Percentiles rank a stretch among this genome's conserved stretches.
Evolutionary conservation across 2,113 vertebrate genomes (phyloP).

Genomic region (Phyllopteryx taeniolatus): DNA sequence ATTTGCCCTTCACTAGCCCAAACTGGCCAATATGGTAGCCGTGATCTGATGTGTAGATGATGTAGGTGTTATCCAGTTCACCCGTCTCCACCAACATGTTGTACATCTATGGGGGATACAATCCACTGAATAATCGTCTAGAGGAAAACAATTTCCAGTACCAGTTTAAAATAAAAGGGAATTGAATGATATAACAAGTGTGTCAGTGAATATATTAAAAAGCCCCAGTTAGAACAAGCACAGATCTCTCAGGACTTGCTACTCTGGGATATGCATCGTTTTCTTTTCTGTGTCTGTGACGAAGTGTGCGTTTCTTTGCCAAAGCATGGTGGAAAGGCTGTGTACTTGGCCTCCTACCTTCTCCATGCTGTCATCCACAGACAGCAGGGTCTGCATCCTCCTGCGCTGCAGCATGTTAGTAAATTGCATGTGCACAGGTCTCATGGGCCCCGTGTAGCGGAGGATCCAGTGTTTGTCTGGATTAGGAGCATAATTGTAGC

Average conservation of each 20-base stretch:
- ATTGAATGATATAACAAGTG: slow-evolving; percentile 57
- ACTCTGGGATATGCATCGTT: slow-evolving; percentile 31
- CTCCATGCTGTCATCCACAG: slow-evolving; percentile 93
- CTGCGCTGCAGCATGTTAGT: slow-evolving; percentile 94
- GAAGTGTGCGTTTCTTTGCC: slow-evolving; percentile 13
- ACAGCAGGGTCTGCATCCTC: slow-evolving; percentile 92
- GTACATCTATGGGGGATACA: slow-evolving; percentile 77
- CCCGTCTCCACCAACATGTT: slow-evolving; percentile 87
- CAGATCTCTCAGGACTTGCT: slow-evolving; percentile 60
- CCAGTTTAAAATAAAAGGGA: slow-evolving; percentile 39
- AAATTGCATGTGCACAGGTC: slow-evolving; percentile 97
- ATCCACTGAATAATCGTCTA: slow-evolving; percentile 18
- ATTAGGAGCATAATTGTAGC: slow-evolving; percentile 95
- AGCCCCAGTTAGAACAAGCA: slow-evolving; percentile 52
- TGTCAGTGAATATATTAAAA: slow-evolving; percentile 62
- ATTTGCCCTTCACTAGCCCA: slow-evolving; percentile 96
- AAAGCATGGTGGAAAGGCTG: slow-evolving; percentile 19
- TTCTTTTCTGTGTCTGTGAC: background rate
- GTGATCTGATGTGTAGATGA: slow-evolving; percentile 95
- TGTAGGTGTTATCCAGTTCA: slow-evolving; percentile 92
- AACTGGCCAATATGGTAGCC: slow-evolving; percentile 98
- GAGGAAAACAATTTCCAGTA: slow-evolving; percentile 16
- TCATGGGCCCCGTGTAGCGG: slow-evolving; percentile 96
- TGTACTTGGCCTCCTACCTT: slow-evolving; percentile 69
- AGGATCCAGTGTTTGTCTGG: slow-evolving; percentile 98